Base-by-base conservation (phyloP, 2,113 vertebrate species). In the Marmota flaviventris region DNA sequence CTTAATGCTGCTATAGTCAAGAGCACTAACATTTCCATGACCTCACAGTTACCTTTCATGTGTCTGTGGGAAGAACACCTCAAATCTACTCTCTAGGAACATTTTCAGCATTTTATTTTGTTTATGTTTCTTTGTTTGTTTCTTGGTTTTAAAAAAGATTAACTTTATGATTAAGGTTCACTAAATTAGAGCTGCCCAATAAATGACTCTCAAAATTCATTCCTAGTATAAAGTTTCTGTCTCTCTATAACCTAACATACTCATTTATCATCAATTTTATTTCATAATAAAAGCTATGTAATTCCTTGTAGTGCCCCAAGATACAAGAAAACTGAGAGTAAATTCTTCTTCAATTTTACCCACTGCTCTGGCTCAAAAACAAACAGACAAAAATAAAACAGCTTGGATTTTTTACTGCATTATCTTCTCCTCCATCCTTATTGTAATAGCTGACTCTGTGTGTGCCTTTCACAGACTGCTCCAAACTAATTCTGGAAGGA, bases 401-500 rank as follows among this genome's bases (percentile, higher is more conserved):
- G 20, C 29, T 92, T 42, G 20, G 53, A 32, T 51, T 42, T 77
- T 39, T 75, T 61, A 81, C 73, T 42, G 17, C 6, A 81, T 1
- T 79, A 37, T 0, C 42, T 56, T 82, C 48, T 89, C 8, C 75
- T 12, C 32, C 25, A 24, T 51, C 48, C 20, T 91, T 85, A 56
- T 63, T 93, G 75, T 69, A 89, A 85, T 61, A n/a, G 5, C 42
- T 69, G 11, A 39, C 8, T 42, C 32, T 83, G 2, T 65, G 32
- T 42, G 42, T 13, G 20, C 4, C 42, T 39, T 76, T 87, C 45
- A 67, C 9, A 87, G 48, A 79, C 2, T 11, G 7, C 14, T 27
- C 78, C 72, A 69, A 90, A 82, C 48, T 93, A 42, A 70, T 86
- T 90, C 48, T 58, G 70, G 72, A 69, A 91, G 6, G 53, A 93